phyloP scores from a whole-genome alignment of 2,888 invertebrate genomes.

The Hydraecia micacea region DNA sequence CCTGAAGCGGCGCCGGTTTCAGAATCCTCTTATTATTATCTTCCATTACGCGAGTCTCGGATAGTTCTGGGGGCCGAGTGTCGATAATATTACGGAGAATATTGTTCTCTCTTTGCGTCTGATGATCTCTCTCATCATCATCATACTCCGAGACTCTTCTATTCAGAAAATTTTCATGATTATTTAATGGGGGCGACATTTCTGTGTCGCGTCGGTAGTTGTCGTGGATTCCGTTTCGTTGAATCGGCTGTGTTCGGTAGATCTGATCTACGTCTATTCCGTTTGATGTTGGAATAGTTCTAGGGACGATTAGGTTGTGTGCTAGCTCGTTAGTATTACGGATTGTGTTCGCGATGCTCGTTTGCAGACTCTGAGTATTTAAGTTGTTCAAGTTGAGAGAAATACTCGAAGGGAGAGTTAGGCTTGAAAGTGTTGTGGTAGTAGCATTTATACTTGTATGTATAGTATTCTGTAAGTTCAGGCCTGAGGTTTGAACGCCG shows the following conservation, averaged over 20 bases:
- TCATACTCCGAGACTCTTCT: constrained; percentile 85
- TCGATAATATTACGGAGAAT: constrained; percentile 77
- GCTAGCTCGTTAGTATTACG: constrained; percentile 80
- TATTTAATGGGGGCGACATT: constrained; percentile 79
- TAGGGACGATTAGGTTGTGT: constrained; percentile 83
- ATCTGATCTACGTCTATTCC: constrained; percentile 85
- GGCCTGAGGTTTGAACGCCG: constrained; percentile 78
- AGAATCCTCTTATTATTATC: constrained; percentile 81
- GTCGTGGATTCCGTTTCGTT: constrained; percentile 85
- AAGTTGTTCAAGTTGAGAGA: constrained; percentile 80
- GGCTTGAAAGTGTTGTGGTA: constrained; percentile 75
- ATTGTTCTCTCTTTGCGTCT: constrained; percentile 76
- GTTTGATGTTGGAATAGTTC: constrained; percentile 77
- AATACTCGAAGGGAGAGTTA: constrained; percentile 80
- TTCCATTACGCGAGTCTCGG: constrained; percentile 81
- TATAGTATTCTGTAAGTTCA: constrained; percentile 75
- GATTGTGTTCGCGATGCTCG: constrained; percentile 79
- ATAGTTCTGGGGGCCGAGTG: constrained; percentile 77
- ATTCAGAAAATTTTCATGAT: constrained; percentile 83
- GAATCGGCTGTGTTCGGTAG: constrained; percentile 73
- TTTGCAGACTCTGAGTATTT: constrained; percentile 71
- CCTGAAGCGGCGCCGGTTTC: constrained; percentile 86
- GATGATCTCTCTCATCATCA: constrained; percentile 79
- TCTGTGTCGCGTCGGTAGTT: constrained; percentile 79
- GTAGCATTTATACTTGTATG: constrained; percentile 76